These are phyloP conservation scores for Ifrita kowaldi DNA, from an alignment of 2,113 vertebrate genomes.

Conservation along the genomic window DNA sequence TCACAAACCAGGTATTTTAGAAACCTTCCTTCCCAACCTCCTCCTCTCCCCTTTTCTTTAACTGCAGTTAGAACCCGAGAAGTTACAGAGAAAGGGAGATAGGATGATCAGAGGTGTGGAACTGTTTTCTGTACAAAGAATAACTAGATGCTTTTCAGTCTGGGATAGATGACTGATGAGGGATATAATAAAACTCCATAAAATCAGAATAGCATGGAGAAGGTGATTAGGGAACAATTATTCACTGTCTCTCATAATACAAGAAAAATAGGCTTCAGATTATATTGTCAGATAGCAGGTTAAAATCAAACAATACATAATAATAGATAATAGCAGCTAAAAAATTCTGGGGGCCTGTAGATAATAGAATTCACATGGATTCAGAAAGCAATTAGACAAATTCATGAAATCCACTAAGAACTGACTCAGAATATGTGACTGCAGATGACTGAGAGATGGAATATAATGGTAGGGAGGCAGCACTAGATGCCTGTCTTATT, in stretches of 20 bases:
- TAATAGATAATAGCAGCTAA: conserved; percentile 3
- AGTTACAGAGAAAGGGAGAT: not conserved
- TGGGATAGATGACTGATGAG: conserved; percentile 8
- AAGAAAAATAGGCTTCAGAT: conserved; percentile 3
- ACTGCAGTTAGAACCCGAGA: not conserved
- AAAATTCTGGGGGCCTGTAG: not conserved
- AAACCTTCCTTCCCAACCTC: not conserved
- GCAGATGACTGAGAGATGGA: not conserved
- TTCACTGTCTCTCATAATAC: not conserved
- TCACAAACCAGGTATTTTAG: not conserved
- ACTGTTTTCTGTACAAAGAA: not conserved
- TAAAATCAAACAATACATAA: conserved; percentile 35
- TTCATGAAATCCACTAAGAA: not conserved
- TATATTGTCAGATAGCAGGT: conserved; percentile 31
- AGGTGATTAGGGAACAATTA: conserved; percentile 40
- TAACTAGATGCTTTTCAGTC: conserved; percentile 4
- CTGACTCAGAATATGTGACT: not conserved
- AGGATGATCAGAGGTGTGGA: not conserved
- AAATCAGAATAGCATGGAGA: conserved; percentile 28
- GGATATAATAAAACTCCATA: conserved; percentile 25
- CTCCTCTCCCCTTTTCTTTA: not conserved
- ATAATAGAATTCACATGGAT: conserved; percentile 21
- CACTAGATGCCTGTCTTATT: not conserved
- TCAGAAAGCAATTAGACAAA: conserved; percentile 2
- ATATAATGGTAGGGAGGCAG: not conserved